Conservation (phyloP, 2,888 invertebrate genomes). For the Choreutis nemorana region DNA sequence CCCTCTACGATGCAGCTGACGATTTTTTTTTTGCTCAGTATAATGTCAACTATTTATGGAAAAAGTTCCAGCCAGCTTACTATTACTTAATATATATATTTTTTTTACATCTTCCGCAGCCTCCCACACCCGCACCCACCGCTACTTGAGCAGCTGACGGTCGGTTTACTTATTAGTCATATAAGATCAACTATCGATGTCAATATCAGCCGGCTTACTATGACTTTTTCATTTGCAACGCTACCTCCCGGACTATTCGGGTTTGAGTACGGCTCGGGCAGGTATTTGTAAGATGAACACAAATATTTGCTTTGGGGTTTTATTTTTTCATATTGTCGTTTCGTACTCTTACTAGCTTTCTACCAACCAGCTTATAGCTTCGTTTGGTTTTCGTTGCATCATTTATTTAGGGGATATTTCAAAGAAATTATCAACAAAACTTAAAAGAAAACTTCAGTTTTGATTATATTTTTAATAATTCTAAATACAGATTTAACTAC, state of each 20-base stretch:
- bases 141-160: conserved; percentile 2
- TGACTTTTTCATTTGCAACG: conserved; percentile 2
- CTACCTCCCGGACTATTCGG: conserved; percentile 4
- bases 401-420: too few species aligned
- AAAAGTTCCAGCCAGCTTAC: background rate
- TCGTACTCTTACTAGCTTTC: too few species aligned
- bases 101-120: conserved; percentile 1
- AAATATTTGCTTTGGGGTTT: too few species aligned
- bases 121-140: conserved; percentile 1
- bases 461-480: too few species aligned
- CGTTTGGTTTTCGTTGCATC: too few species aligned
- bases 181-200: conserved; percentile 2
- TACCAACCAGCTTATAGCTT: too few species aligned
- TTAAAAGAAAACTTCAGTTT: too few species aligned
- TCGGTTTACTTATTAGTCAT: conserved; percentile 1
- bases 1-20: conserved; percentile 1
- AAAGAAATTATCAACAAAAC: too few species aligned
- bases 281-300: too few species aligned
- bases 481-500: too few species aligned
- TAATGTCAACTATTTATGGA: conserved; percentile 1
- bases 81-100: conserved; percentile 1
- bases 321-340: too few species aligned
- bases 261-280: too few species aligned
- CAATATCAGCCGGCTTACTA: conserved; percentile 1
- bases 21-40: background rate